Conservation (phyloP, 2,797 vertebrate genomes). For the Enteromius paludinosus region DNA sequence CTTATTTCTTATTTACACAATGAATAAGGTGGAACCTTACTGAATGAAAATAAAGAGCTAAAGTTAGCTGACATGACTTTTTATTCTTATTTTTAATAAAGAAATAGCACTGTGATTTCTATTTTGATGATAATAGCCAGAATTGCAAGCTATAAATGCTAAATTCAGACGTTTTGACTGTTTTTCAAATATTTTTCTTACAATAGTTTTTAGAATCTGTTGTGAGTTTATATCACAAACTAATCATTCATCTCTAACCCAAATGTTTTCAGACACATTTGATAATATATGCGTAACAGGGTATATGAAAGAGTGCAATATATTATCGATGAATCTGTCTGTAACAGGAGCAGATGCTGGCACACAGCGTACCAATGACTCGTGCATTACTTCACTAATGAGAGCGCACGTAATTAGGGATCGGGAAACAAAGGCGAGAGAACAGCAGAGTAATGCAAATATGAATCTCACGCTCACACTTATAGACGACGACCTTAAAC, state of each 20-base stretch:
- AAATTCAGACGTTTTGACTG: background rate
- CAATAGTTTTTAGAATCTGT: no score
- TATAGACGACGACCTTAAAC: conserved; percentile 4
- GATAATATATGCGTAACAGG: background rate
- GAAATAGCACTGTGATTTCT: background rate
- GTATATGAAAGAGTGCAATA: conserved; percentile 65
- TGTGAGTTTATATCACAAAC: no score
- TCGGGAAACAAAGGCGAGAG: conserved; percentile 58
- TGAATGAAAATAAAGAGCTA: background rate
- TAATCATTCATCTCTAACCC: background rate
- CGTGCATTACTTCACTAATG: conserved; percentile 71
- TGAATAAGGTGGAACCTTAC: background rate
- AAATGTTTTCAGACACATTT: background rate
- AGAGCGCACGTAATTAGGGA: conserved; percentile 69
- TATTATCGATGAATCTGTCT: conserved; percentile 70
- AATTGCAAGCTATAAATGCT: background rate
- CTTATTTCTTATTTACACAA: background rate
- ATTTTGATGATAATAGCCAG: background rate
- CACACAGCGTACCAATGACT: conserved; percentile 68
- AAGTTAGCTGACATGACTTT: background rate
- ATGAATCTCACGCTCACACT: conserved; percentile 7
- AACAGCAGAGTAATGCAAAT: conserved; percentile 52
- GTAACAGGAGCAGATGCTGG: conserved; percentile 72
- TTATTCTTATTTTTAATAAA: no score
- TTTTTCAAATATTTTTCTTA: background rate